A percentile compares a stretch with the other conserved stretches of the same genome.
Conservation (phyloP, 1,140 invertebrate species). For the Parasteatoda tepidariorum region DNA sequence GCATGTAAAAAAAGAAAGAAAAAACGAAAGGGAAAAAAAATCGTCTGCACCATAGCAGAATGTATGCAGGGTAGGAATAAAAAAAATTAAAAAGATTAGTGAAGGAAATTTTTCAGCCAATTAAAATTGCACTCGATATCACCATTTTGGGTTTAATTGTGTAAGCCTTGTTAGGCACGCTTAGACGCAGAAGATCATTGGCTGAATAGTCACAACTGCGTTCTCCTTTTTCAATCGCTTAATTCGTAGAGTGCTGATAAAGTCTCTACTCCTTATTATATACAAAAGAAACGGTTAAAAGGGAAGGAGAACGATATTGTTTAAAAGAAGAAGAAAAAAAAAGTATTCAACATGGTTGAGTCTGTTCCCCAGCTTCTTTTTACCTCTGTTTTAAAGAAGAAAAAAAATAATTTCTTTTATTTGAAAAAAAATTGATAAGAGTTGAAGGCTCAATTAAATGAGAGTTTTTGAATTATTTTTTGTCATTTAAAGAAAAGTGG, state of each 20-base stretch:
- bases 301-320: slow-evolving; percentile 1
- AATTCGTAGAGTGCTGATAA: slow-evolving; percentile 56
- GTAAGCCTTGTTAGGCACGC: slow-evolving; percentile 58
- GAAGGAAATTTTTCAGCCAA: slow-evolving; percentile 59
- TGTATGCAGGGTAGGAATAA: too few relatives aligned
- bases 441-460: background rate
- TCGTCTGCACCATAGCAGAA: too few relatives aligned
- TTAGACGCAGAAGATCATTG: slow-evolving; percentile 27
- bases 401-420: background rate
- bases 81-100: slow-evolving; percentile 58
- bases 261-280: slow-evolving; percentile 53
- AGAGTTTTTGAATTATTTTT: background rate
- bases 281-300: slow-evolving; percentile 22
- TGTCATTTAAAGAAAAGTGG: too few relatives aligned
- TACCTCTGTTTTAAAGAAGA: background rate
- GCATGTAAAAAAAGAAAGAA: background rate
- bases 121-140: slow-evolving; percentile 60
- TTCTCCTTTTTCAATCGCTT: slow-evolving; percentile 52
- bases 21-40: too few relatives aligned
- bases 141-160: slow-evolving; percentile 59
- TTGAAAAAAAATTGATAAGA: background rate
- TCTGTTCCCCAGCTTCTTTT: background rate
- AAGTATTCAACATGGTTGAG: slow-evolving; percentile 27
- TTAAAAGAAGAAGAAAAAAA: slow-evolving; percentile 13
- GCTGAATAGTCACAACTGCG: slow-evolving; percentile 40